Base-by-base conservation (phyloP, 1,140 invertebrate species). In the Lordiphosa clarofinis region DNA sequence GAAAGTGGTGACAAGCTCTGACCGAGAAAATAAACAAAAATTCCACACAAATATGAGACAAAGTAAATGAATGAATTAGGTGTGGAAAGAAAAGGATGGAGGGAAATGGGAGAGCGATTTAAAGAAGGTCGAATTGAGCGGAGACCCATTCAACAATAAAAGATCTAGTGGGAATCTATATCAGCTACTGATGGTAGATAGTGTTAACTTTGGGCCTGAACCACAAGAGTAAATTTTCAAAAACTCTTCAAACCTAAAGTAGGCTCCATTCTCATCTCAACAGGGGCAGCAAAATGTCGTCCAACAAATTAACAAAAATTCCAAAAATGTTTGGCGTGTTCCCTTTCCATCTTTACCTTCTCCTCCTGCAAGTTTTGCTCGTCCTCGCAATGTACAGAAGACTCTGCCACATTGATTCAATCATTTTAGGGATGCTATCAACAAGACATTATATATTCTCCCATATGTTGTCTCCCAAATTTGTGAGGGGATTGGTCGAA, bases 281-380 rank as follows among this genome's bases (percentile, higher is more conserved):
- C 73, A 73, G 73, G 39, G 71, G 76, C 78, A 76, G 31, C 76
- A 56, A 82, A 69, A 84, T 84, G 63, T 82, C 73, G 59, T 82
- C 64, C 78, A 70, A 84, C 78, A 84, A 84, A 84, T 84, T 84
- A 71, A 78, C 78, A 84, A 84, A 84, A 84, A 84, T 84, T 86
- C 69, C 64, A 84, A 73, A 53, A 60, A 78, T 84, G 37, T 75
- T 58, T 78, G 40, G 35, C 50, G 46, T 73, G 63, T 66, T 43
- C 43, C 40, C 49, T 64, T 58, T 67, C 59, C 73, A 58, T 42
- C 63, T 62, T 54, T 68, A 58, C 50, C 73, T 59, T 61, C 54
- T 36, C 40, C 28, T 42, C 46, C 36, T 53, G 36, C 9, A 5
- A 39, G 12, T 21, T 58, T 4, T 24, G 21, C 35, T 11, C 11